Evolutionary conservation across 92 coral and sea anemone genomes (phyloP).

Genomic region (Phenganax subtilis): DNA sequence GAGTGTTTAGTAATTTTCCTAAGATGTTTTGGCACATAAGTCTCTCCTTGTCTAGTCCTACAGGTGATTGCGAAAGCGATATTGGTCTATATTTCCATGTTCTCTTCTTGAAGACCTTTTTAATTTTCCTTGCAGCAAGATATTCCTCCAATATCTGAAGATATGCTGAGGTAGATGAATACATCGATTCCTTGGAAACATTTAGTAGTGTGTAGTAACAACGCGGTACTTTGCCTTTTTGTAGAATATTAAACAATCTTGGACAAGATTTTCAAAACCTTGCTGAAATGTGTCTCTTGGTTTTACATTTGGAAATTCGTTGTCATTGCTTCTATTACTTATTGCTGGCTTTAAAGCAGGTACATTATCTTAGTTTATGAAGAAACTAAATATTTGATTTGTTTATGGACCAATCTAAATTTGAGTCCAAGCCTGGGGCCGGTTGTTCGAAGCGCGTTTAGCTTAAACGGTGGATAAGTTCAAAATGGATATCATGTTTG

Average conservation of each 20-base stretch:
- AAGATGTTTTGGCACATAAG: no score
- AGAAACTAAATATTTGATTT: not conserved
- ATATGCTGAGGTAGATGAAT: conserved; percentile 56
- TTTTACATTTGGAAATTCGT: conserved; percentile 88
- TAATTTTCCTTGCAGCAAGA: conserved; percentile 61
- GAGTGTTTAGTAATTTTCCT: no score
- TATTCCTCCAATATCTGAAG: conserved; percentile 85
- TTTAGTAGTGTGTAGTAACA: not conserved
- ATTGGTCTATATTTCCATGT: not conserved
- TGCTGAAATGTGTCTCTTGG: conserved; percentile 81
- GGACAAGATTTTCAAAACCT: conserved; percentile 83
- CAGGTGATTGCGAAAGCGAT: not conserved
- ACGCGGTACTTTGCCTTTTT: not conserved
- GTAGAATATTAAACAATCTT: conserved; percentile 62
- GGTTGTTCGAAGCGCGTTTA: no score
- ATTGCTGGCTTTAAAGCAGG: conserved; percentile 78
- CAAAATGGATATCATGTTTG: no score
- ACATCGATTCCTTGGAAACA: not conserved
- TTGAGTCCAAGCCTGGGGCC: no score
- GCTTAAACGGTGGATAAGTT: no score
- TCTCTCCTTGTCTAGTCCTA: no score
- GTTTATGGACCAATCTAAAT: not conserved
- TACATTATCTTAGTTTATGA: not conserved
- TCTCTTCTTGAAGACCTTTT: not conserved
- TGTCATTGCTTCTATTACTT: conserved; percentile 86